Conservation (phyloP, 53 echinoderm and acorn worm species). For the Henricia sp. region DNA sequence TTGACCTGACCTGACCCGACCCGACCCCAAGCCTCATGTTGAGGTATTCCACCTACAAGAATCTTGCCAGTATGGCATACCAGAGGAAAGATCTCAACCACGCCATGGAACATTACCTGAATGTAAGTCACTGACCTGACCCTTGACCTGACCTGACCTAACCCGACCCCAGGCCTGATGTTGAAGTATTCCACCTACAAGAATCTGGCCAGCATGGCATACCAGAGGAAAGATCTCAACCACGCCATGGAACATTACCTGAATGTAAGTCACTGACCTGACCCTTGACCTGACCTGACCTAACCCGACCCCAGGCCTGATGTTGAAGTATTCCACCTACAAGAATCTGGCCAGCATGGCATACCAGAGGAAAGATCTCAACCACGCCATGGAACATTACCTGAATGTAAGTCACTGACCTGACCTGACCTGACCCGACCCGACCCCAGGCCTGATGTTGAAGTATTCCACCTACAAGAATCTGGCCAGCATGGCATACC, state of each 20-base stretch:
- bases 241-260: constrained; percentile 76
- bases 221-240: constrained; percentile 66
- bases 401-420: no score
- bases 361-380: constrained; percentile 62
- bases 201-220: constrained; percentile 82
- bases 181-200: constrained; percentile 92
- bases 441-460: constrained; percentile 78
- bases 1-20: no score
- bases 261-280: constrained; percentile 50
- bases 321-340: constrained; percentile 85
- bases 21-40: constrained; percentile 76
- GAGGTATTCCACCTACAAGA: constrained; percentile 90
- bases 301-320: constrained; percentile 76
- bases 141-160: no score
- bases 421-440: no score
- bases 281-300: no score
- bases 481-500: constrained; percentile 77
- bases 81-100: constrained; percentile 68
- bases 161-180: no score
- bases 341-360: constrained; percentile 89
- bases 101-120: constrained; percentile 76
- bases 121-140: no score
- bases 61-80: constrained; percentile 77
- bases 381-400: constrained; percentile 75
- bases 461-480: constrained; percentile 95